Evolutionary conservation across 2,797 vertebrate genomes (phyloP), one percentile per base, ranked within the genome.

Genomic region (Gallirallus australis): DNA sequence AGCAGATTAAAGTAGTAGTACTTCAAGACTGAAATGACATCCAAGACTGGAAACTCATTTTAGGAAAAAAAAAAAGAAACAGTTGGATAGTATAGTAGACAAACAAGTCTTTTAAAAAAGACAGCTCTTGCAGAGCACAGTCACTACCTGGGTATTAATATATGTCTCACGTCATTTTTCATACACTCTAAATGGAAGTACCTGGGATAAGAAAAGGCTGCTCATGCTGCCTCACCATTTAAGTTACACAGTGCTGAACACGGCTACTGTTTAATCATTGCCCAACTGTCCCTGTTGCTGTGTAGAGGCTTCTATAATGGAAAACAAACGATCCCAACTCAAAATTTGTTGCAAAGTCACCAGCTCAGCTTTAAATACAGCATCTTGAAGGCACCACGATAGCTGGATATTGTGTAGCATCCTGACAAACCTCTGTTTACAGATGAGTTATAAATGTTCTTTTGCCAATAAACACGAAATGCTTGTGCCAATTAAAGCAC

Each of bases 1-100:
- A 75, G 47, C 63, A 89, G 71, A 78, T 86, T 90, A 87, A 92
- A 85, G 61, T 10, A 78, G 52, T 10, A 73, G 59, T 64, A 93
- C 63, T 93, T 92, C 60, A 89, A 82, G 39, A 59, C 39, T 93
- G 63, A 93, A 91, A 90, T 76, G 54, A 81, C 33, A 86, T 76
- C 35, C 37, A 72, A 83, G 21, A 63, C 28, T 70, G 54, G 52
- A 86, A 91, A 88, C 31, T 75, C 61, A 50, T 82, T 80, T 90
- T 53, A 37, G 7, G 24, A 5, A 30, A 61, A 75, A 59, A 59
- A 69, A 33, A 65, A 33, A 11, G 7, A 0, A n/a, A 16, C 9
- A 16, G 5, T 35, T 81, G 37, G 61, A 48, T 72, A 66, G 21
- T 42, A 6, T 4, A 63, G 40, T 3, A 91, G 64, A 80, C 37